Percentiles rank a stretch among this genome's conserved stretches.
Evolutionary conservation across 2,888 invertebrate genomes (phyloP).

Genomic region (Sphinx pinastri): DNA sequence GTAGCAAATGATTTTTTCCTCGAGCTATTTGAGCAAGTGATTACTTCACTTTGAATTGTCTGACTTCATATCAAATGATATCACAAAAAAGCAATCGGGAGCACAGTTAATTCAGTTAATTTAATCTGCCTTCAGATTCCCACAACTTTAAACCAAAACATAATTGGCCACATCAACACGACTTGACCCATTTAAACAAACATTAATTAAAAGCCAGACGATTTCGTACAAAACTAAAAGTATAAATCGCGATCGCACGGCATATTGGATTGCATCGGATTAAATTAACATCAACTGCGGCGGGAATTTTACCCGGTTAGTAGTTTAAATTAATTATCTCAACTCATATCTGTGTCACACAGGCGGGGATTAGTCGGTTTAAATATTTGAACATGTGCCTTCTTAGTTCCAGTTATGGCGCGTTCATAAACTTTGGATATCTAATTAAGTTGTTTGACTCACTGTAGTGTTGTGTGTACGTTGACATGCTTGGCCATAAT

Average conservation of each 20-base stretch:
- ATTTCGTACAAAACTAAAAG: slow-evolving; percentile 11
- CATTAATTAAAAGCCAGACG: slow-evolving; percentile 18
- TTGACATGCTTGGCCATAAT: background rate
- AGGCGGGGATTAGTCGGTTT: slow-evolving; percentile 12
- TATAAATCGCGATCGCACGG: slow-evolving; percentile 16
- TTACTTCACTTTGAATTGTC: too few species aligned
- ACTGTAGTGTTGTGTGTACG: background rate
- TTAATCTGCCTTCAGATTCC: background rate
- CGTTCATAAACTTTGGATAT: slow-evolving; percentile 18
- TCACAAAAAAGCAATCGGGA: background rate
- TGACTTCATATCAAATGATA: too few species aligned
- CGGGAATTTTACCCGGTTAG: slow-evolving; percentile 28
- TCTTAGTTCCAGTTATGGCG: background rate
- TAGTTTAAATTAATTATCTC: slow-evolving; percentile 21
- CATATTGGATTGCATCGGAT: slow-evolving; percentile 39
- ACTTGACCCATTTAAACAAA: slow-evolving; percentile 18
- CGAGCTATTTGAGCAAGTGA: too few species aligned
- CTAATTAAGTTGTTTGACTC: slow-evolving; percentile 8
- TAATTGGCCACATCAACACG: background rate
- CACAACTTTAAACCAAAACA: background rate
- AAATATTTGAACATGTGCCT: slow-evolving; percentile 18
- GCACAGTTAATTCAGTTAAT: background rate
- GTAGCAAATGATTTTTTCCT: too few species aligned
- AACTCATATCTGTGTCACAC: slow-evolving; percentile 19
- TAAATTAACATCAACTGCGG: slow-evolving; percentile 40